Percentiles rank a stretch among this genome's conserved stretches.
Conservation (phyloP, 2,888 invertebrate species). For the Drosophila neotestacea region DNA sequence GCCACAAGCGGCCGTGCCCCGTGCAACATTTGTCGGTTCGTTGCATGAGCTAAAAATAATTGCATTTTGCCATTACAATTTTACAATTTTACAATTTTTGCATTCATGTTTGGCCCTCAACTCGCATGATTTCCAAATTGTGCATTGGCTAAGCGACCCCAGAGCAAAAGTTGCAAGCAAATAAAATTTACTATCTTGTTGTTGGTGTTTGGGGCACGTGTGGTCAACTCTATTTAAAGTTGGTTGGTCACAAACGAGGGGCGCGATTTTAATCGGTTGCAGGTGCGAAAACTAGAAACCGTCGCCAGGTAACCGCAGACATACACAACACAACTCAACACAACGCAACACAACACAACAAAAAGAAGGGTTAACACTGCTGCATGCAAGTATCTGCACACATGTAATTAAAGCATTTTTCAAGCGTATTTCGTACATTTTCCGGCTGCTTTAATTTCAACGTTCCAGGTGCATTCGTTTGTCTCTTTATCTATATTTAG, state of each 20-base stretch:
- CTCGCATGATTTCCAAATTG: conserved; percentile 10
- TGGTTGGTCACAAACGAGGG: background rate
- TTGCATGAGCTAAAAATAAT: conserved; percentile 75
- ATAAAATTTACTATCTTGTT: background rate
- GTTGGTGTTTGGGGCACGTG: conserved; percentile 35
- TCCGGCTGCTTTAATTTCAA: conserved; percentile 5
- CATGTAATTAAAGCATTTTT: conserved; percentile 22
- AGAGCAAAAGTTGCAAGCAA: background rate
- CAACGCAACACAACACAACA: background rate
- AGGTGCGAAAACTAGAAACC: conserved; percentile 61
- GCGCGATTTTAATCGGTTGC: conserved; percentile 53
- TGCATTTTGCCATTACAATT: conserved; percentile 60
- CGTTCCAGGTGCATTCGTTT: background rate
- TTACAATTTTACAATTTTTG: conserved; percentile 5
- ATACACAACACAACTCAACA: background rate
- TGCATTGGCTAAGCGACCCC: conserved; percentile 59
- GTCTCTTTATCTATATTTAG: conserved; percentile 6
- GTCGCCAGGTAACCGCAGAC: conserved; percentile 53
- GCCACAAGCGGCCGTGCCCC: conserved; percentile 21
- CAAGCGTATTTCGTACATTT: conserved; percentile 6
- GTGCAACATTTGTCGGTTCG: conserved; percentile 45
- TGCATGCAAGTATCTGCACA: conserved; percentile 9
- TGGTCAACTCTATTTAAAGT: conserved; percentile 50
- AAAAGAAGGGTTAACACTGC: conserved; percentile 15
- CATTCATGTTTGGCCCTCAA: conserved; percentile 25